Evolutionary conservation across 1,140 invertebrate species (phyloP).

Genomic region (Trichonephila clavipes): DNA sequence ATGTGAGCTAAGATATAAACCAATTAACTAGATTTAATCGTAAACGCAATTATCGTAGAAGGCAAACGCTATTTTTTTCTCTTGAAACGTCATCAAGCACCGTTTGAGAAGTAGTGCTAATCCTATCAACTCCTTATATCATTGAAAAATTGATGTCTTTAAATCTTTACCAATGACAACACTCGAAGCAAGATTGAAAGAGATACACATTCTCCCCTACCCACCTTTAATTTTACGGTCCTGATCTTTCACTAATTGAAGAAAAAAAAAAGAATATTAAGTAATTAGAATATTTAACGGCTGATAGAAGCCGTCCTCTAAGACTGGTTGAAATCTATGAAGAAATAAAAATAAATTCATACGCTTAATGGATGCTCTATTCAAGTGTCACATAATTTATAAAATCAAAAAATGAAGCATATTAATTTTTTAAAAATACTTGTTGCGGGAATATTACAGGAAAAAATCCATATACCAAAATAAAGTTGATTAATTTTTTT

Average conservation of each 20-base stretch:
- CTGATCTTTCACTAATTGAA: constrained; percentile 21
- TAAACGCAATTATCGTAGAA: constrained; percentile 10
- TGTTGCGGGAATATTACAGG: neutral
- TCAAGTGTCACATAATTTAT: neutral
- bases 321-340: neutral
- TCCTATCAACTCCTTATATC: neutral
- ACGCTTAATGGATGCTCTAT: neutral
- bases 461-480: too few relatives aligned
- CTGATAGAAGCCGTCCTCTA: neutral
- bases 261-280: constrained; percentile 6
- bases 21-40: constrained; percentile 32
- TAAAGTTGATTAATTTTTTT: too few relatives aligned
- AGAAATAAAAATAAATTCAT: neutral
- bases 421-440: neutral
- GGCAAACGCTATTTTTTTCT: neutral
- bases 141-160: constrained; percentile 36
- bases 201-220: neutral
- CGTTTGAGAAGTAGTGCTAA: neutral
- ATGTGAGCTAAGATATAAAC: constrained; percentile 5
- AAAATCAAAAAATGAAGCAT: neutral
- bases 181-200: constrained; percentile 11
- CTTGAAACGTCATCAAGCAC: neutral
- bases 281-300: neutral
- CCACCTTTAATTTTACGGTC: neutral
- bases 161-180: neutral